Conservation (phyloP, 2,888 invertebrate species). For the Drosophila demipolita region DNA sequence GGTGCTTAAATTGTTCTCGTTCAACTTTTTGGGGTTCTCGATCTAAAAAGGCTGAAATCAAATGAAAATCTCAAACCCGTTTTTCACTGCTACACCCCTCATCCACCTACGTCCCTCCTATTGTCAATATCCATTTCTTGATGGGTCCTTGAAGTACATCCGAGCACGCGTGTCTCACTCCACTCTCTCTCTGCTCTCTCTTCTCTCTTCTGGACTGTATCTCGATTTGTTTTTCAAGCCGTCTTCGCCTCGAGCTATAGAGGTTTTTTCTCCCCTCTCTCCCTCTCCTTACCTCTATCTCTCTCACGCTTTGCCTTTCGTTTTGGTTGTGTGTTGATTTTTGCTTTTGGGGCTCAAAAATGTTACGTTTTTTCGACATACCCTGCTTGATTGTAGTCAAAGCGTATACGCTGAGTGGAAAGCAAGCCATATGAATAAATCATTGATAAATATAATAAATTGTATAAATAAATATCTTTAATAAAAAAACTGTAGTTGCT, state of each 20-base stretch:
- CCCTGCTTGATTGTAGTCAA: background rate
- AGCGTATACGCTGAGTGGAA: background rate
- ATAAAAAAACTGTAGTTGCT: background rate
- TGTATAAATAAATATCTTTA: too few species aligned
- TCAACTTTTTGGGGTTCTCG: conserved; percentile 42
- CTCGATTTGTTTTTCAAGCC: conserved; percentile 35
- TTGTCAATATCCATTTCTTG: conserved; percentile 1
- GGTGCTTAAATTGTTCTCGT: conserved; percentile 63
- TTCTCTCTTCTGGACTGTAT: background rate
- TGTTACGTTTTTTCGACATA: conserved; percentile 38
- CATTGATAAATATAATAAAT: too few species aligned
- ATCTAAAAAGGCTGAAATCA: conserved; percentile 35
- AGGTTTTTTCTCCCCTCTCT: conserved; percentile 20
- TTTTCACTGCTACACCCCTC: background rate
- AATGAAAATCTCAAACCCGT: conserved; percentile 40
- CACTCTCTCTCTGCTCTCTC: conserved; percentile 7
- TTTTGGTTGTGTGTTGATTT: conserved; percentile 57
- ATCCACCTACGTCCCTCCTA: background rate
- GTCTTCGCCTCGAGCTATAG: conserved; percentile 49
- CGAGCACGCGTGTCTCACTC: conserved; percentile 44
- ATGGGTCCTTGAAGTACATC: conserved; percentile 63
- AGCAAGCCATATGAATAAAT: background rate
- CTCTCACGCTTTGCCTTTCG: background rate
- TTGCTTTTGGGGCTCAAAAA: conserved; percentile 46
- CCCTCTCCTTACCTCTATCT: background rate